Conservation (phyloP, 2,797 vertebrate genomes). For the Spinibarbus caldwelli region DNA sequence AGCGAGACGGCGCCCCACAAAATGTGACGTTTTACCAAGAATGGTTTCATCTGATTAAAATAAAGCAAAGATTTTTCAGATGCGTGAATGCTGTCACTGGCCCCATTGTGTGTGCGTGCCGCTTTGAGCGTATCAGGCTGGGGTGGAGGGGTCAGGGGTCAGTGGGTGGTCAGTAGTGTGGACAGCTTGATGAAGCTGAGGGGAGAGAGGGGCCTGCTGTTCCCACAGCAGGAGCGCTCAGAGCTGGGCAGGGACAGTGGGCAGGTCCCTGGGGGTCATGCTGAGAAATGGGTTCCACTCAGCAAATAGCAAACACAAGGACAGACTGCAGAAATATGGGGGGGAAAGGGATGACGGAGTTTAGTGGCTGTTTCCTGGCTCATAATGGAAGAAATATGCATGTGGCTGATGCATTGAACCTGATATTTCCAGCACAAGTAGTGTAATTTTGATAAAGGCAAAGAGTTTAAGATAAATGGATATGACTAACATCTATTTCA, state of each 20-base stretch:
- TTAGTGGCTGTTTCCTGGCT: not conserved
- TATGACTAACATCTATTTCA: not conserved
- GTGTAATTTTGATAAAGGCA: not conserved
- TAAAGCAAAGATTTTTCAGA: slow-evolving; percentile 54
- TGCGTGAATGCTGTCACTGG: slow-evolving; percentile 51
- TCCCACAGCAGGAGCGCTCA: slow-evolving; percentile 47
- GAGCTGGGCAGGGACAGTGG: slow-evolving; percentile 30
- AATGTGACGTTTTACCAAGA: slow-evolving; percentile 24
- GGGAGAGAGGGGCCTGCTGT: slow-evolving; percentile 49
- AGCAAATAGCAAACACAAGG: slow-evolving; percentile 27
- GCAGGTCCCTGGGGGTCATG: slow-evolving; percentile 37
- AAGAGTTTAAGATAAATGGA: not conserved
- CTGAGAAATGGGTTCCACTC: slow-evolving; percentile 48
- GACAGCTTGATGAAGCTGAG: slow-evolving; percentile 60
- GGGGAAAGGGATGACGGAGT: not conserved
- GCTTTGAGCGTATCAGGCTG: slow-evolving; percentile 27
- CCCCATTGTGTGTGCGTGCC: slow-evolving; percentile 47
- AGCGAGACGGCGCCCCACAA: not conserved
- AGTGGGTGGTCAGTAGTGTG: slow-evolving; percentile 52
- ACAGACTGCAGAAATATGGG: slow-evolving; percentile 12
- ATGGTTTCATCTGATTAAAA: slow-evolving; percentile 47
- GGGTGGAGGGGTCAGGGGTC: slow-evolving; percentile 56
- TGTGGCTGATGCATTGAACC: not conserved
- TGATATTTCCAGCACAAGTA: not conserved
- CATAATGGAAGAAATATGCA: slow-evolving; percentile 8